Percentiles rank a stretch among this genome's conserved stretches.
phyloP scores from a whole-genome alignment of 2,797 vertebrate species.

The Bryconaethiops microstoma region DNA sequence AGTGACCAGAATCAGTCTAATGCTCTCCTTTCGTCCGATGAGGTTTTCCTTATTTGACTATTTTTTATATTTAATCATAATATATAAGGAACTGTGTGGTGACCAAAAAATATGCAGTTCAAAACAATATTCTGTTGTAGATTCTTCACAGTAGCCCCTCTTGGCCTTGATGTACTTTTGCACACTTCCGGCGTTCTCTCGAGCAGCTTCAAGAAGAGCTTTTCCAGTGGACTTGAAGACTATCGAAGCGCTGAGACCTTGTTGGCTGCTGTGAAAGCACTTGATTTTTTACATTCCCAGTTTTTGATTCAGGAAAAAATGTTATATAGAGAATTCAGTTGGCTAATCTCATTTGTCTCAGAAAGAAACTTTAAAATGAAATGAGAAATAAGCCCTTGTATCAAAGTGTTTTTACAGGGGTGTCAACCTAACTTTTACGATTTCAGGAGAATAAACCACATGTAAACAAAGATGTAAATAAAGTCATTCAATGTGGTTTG shows the following conservation, averaged over 20 bases:
- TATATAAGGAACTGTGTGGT: background rate
- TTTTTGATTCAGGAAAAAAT: background rate
- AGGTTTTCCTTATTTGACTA: too few relatives aligned
- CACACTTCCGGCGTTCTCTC: background rate
- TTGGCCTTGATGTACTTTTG: background rate
- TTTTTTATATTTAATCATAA: too few relatives aligned
- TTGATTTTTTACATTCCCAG: background rate
- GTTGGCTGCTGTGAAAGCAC: too few relatives aligned
- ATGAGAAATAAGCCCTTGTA: too few relatives aligned
- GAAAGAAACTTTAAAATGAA: too few relatives aligned
- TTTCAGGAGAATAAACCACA: too few relatives aligned
- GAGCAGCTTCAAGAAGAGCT: background rate
- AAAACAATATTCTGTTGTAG: background rate
- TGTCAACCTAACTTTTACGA: too few relatives aligned
- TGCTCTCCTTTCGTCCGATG: background rate
- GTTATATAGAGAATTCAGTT: too few relatives aligned
- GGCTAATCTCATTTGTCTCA: too few relatives aligned
- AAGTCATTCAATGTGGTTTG: too few relatives aligned
- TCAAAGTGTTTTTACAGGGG: too few relatives aligned
- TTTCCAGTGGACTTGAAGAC: background rate
- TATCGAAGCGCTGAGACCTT: background rate
- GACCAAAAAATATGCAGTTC: background rate
- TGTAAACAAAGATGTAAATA: too few relatives aligned
- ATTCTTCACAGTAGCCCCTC: background rate
- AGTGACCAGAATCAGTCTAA: background rate